A percentile compares a stretch with the other conserved stretches of the same genome.
Conservation (phyloP, 2,797 vertebrate species). For the Mastacembelus armatus region DNA sequence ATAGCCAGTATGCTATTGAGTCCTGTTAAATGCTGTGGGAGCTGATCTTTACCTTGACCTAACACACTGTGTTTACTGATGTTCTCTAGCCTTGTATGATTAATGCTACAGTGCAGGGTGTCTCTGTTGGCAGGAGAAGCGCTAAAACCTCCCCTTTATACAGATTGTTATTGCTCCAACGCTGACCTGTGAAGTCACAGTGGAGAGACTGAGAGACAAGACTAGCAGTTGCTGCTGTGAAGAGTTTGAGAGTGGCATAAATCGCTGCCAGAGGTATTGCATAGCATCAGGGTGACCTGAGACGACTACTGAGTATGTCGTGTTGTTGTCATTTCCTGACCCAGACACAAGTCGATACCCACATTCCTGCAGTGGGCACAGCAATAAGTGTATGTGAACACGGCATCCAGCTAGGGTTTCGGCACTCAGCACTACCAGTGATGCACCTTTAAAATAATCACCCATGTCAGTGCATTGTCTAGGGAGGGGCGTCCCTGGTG, state of each 20-base stretch:
- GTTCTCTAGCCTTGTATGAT: slow-evolving; percentile 77
- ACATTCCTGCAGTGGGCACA: slow-evolving; percentile 52
- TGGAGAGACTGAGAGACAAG: slow-evolving; percentile 46
- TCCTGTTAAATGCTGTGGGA: slow-evolving; percentile 81
- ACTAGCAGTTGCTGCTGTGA: slow-evolving; percentile 40
- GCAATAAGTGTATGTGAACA: slow-evolving; percentile 11
- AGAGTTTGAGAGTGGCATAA: slow-evolving; percentile 46
- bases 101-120: slow-evolving; percentile 64
- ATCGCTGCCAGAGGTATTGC: slow-evolving; percentile 57
- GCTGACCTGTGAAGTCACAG: slow-evolving; percentile 67
- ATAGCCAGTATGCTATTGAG: slow-evolving; percentile 74
- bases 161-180: slow-evolving; percentile 72
- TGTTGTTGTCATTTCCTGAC: slow-evolving; percentile 53
- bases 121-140: slow-evolving; percentile 61
- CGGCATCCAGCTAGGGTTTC: slow-evolving; percentile 49
- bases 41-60: slow-evolving; percentile 83
- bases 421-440: slow-evolving; percentile 65
- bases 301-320: slow-evolving; percentile 39
- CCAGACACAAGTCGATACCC: slow-evolving; percentile 58
- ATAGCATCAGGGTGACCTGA: slow-evolving; percentile 60
- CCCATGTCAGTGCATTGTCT: slow-evolving; percentile 72
- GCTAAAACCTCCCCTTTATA: slow-evolving; percentile 71
- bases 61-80: slow-evolving; percentile 82
- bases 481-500: slow-evolving; percentile 72
- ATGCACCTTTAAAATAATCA: slow-evolving; percentile 84